Evolutionary conservation across 2,113 vertebrate genomes (phyloP).

Genomic region (Cavia aperea): DNA sequence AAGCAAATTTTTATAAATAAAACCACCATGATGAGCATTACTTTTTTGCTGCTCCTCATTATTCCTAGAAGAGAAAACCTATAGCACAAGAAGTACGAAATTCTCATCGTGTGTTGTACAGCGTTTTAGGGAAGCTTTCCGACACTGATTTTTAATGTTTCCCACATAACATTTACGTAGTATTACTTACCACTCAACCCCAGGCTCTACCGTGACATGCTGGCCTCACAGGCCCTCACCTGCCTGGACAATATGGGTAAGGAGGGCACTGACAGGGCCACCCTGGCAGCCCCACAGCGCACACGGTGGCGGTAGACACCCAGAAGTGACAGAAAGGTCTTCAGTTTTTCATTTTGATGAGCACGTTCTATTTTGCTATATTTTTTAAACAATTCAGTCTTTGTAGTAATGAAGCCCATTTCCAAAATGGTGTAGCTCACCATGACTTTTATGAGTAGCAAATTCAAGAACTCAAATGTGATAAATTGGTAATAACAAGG

Average conservation of each 20-base stretch:
- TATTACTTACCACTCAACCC: background rate
- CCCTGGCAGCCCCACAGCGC: background rate
- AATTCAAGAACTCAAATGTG: slow-evolving; percentile 1
- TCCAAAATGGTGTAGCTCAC: slow-evolving; percentile 8
- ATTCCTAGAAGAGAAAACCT: background rate
- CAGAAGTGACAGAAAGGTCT: background rate
- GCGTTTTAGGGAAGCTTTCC: background rate
- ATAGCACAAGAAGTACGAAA: background rate
- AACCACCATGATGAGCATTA: background rate
- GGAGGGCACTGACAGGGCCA: background rate
- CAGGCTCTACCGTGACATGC: background rate
- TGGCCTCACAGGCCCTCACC: background rate
- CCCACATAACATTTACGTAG: background rate
- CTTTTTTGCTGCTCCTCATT: background rate
- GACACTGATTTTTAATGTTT: background rate
- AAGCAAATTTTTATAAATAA: background rate
- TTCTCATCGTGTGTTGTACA: background rate
- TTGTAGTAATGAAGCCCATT: background rate
- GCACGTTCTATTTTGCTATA: background rate
- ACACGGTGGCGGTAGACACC: no score
- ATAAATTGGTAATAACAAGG: background rate
- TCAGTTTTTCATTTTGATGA: background rate
- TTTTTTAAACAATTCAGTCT: background rate
- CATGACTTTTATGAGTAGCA: slow-evolving; percentile 3
- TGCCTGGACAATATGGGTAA: background rate